Evolutionary conservation across 2,888 invertebrate species (phyloP), one percentile per base, ranked within the genome.

Genomic region (Cancer borealis): DNA sequence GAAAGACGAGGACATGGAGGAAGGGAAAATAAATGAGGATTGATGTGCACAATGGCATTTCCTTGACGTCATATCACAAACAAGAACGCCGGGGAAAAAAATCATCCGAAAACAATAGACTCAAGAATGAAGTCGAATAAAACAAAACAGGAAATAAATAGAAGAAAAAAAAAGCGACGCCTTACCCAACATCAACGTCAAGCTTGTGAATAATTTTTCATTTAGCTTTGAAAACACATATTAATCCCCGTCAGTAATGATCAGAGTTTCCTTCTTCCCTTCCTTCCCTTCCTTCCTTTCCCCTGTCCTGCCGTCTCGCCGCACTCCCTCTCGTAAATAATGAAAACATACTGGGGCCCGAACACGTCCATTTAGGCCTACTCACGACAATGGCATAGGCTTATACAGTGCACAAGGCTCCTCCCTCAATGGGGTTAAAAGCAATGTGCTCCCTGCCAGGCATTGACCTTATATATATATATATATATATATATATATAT

Each of bases 281-380:
- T 30, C 30, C 79, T 14, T 30, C 30, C 14, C n/a, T 26, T 8
- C 73, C n/a, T n/a, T 8, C 8, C 73, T n/a, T 8, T 8, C n/a
- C 26, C 26, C n/a, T 73, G 73, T 73, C 73, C 73, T 73, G 6
- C 73, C 26, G 6, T 73, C 54, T 17, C 14, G 14, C 54, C n/a
- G 66, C 66, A 17, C 21, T 66, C 66, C 8, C 73, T 79, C 79
- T 10, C 79, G 79, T 79, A 79, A 79, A 79, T 79, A 79, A 79
- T 79, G 79, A 79, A 79, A 79, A 79, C 79, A 79, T 79, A 79
- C 79, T 79, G 79, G 79, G 6, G 79, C 79, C 79, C 30, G 79
- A 79, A 79, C 30, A 79, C 30, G 79, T 30, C 79, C 79, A 79
- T 79, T 79, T 79, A 79, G 79, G 79, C 79, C 79, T 79, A 79